Percentiles rank a stretch among this genome's conserved stretches.
Conservation (phyloP, 2,797 vertebrate species). For the Pyrocephalus nanus region DNA sequence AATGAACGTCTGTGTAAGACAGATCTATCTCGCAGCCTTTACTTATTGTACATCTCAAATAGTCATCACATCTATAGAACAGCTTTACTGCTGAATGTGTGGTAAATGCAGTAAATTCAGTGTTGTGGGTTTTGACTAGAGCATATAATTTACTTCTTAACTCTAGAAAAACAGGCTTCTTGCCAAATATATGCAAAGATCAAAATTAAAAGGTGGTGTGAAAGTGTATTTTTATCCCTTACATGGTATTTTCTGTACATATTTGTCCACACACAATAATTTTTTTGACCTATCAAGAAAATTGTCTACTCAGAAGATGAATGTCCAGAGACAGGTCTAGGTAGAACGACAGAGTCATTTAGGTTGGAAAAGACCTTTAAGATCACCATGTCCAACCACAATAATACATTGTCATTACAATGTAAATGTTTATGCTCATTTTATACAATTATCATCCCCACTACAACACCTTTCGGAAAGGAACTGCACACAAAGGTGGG, state of each 20-base stretch:
- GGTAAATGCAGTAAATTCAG: background rate
- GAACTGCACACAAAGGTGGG: rapidly evolving
- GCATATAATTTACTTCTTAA: background rate
- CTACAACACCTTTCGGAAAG: background rate
- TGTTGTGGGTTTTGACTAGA: background rate
- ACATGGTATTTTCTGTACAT: background rate
- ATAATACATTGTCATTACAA: background rate
- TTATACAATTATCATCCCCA: background rate
- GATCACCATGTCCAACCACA: background rate
- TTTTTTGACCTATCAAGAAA: background rate
- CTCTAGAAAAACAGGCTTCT: background rate
- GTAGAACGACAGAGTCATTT: background rate
- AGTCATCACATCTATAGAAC: background rate
- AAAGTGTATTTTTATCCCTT: background rate
- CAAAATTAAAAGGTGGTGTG: background rate
- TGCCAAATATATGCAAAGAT: background rate
- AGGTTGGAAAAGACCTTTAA: background rate
- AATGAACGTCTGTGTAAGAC: background rate
- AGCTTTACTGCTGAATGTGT: background rate
- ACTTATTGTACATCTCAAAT: background rate
- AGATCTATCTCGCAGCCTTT: background rate
- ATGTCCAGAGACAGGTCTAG: background rate
- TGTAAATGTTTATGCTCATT: background rate
- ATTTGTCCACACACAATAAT: background rate
- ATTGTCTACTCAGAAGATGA: background rate